These are phyloP conservation scores for Boloria euphrosyne DNA, from an alignment of 2,888 invertebrate species.

Conservation along the genomic window DNA sequence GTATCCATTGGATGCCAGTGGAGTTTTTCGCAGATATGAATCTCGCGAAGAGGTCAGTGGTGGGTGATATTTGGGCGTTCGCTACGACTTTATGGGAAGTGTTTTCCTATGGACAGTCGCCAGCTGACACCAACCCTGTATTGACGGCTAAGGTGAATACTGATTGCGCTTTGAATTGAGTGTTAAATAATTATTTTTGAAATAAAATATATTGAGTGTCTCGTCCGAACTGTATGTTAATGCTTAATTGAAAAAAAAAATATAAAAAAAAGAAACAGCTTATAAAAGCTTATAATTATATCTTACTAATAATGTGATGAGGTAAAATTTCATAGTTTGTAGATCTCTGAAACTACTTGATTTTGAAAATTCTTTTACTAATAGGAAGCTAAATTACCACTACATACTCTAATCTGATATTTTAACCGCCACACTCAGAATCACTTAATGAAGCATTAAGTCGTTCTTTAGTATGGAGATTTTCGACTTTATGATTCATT, in stretches of 20 bases:
- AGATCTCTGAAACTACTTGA: no score
- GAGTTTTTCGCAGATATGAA: slow-evolving; percentile 89
- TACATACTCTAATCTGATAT: no score
- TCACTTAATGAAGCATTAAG: no score
- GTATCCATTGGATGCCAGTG: slow-evolving; percentile 94
- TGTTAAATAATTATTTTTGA: neutral
- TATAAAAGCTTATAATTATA: no score
- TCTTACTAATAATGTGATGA: no score
- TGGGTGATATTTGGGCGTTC: slow-evolving; percentile 95
- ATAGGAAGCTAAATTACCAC: no score
- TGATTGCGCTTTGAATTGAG: neutral
- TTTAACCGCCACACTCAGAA: no score
- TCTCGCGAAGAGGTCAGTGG: slow-evolving; percentile 84
- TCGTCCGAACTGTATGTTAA: neutral
- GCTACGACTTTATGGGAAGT: slow-evolving; percentile 97
- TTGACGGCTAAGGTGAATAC: slow-evolving; percentile 69
- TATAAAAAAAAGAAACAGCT: no score
- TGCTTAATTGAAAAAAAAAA: neutral
- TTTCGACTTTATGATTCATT: no score
- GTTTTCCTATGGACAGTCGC: slow-evolving; percentile 88
- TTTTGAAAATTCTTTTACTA: no score
- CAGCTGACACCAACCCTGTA: slow-evolving; percentile 70
- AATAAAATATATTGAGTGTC: neutral
- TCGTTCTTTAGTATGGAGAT: no score
- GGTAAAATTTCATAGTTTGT: no score